Percentiles rank a stretch among this genome's conserved stretches.
These are phyloP conservation scores for Drosophila repletoides DNA, from an alignment of 1,140 invertebrate species.

Conservation along the genomic window DNA sequence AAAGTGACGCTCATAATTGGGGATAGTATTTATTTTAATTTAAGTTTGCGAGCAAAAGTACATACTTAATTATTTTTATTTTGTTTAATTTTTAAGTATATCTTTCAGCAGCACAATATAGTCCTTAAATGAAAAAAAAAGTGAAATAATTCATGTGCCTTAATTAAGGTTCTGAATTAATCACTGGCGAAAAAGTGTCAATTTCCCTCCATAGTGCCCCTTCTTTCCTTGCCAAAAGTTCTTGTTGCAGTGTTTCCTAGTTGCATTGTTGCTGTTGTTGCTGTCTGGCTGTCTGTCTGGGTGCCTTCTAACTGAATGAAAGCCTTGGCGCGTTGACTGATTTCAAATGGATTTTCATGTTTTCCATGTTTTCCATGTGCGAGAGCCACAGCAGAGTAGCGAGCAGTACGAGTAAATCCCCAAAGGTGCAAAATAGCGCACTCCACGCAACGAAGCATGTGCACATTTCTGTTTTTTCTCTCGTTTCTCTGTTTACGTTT, in stretches of 20 bases:
- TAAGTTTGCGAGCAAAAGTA: no score
- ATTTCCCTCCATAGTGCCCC: no score
- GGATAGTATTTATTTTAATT: no score
- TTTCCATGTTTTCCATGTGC: conserved; percentile 39
- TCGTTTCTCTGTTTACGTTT: background rate
- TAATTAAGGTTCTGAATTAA: no score
- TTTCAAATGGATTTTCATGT: conserved; percentile 75
- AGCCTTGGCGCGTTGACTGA: conserved; percentile 77
- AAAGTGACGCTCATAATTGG: no score
- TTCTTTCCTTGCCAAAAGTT: background rate
- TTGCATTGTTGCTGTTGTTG: background rate
- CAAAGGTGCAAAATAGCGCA: conserved; percentile 78
- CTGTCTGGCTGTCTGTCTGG: conserved; percentile 33
- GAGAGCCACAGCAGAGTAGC: background rate
- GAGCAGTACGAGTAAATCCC: conserved; percentile 46
- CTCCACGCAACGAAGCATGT: conserved; percentile 73
- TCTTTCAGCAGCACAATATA: no score
- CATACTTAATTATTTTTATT: no score
- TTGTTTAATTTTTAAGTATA: no score
- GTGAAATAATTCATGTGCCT: no score
- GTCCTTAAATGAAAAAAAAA: no score
- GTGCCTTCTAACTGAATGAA: conserved; percentile 71
- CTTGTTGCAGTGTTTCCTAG: conserved; percentile 6
- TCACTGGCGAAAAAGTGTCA: no score
- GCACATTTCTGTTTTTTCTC: conserved; percentile 61